Evolutionary conservation across 1,140 invertebrate genomes (phyloP).

Genomic region (Anoplophora glabripennis): DNA sequence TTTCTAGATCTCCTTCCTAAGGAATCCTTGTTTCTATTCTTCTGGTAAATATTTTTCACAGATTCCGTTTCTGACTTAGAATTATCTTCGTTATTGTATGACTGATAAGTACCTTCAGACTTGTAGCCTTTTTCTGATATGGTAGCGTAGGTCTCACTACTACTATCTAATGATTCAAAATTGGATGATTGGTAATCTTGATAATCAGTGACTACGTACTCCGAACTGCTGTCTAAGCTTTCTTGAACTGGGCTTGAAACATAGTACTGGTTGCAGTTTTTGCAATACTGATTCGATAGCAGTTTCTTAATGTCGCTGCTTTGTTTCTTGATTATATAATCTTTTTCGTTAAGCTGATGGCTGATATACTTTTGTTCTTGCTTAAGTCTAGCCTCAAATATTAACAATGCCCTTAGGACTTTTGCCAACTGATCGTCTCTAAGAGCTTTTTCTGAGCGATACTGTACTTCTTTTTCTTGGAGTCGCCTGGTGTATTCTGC

Average conservation of each 20-base stretch:
- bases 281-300: conserved; percentile 52
- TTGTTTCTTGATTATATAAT: conserved; percentile 67
- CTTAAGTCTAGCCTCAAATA: conserved; percentile 68
- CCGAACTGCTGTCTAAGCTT: conserved; percentile 57
- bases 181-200: conserved; percentile 44
- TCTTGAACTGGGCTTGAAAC: conserved; percentile 55
- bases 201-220: conserved; percentile 51
- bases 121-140: conserved; percentile 53
- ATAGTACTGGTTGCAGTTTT: conserved; percentile 57
- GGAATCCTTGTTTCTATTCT: conserved; percentile 57
- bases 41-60: conserved; percentile 57
- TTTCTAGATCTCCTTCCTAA: conserved; percentile 55
- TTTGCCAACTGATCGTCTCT: conserved; percentile 66
- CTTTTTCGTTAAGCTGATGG: conserved; percentile 65
- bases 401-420: conserved; percentile 64
- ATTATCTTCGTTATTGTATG: conserved; percentile 45
- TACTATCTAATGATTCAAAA: conserved; percentile 56
- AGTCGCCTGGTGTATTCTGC: conserved; percentile 60
- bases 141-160: conserved; percentile 56
- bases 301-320: conserved; percentile 66
- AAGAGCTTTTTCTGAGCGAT: conserved; percentile 58
- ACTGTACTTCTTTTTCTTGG: conserved; percentile 58
- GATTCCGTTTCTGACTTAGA: conserved; percentile 47
- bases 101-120: conserved; percentile 40
- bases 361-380: conserved; percentile 71